Evolutionary conservation across 1,140 invertebrate species (phyloP), one percentile per base, ranked within the genome.

Genomic region (Aphidius gifuensis): DNA sequence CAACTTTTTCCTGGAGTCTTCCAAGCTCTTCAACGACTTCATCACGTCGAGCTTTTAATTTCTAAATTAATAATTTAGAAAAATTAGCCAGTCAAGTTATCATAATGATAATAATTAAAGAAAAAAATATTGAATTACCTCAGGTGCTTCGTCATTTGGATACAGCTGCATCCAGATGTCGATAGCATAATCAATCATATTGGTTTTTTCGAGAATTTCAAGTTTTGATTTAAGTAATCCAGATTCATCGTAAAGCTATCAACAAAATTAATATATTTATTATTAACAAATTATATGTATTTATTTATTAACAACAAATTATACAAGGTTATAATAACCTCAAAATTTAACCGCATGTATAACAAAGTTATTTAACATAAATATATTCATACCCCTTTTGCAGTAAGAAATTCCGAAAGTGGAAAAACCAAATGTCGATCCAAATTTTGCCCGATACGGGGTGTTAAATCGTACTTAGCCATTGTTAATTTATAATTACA

Each of bases 171-270:
- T 88, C 70, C 94, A 88, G 48, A 97, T 95, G 73, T 99, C 96
- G 80, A 98, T 97, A 47, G 93, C 91, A 86, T 97, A 98, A 87
- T 99, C 97, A 70, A 99, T 90, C 97, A 99, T 99, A 77, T 98
- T 98, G 49, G 97, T 99, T 83, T 97, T 97, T 75, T 92, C 95
- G 3, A 99, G 85, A 69, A 98, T 90, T 66, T 97, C 92, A 68
- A 98, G 83, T 77, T 98, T 98, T 32, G 91, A 92, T 80, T 92
- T 89, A 1, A 97, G 81, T 61, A 99, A 82, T 73, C 98, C 95
- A 71, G 91, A 90, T 77, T 96, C 92, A 82, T 96, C 90, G 81
- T 98, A 98, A 71, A 96, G 93, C 95, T 97, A 82, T 21, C 82
- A 85, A 81, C 64, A 75, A 72, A 64, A 67, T 32, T 58, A 58